These are phyloP conservation scores for Empidonax traillii DNA, from an alignment of 2,113 vertebrate species.

Conservation along the genomic window DNA sequence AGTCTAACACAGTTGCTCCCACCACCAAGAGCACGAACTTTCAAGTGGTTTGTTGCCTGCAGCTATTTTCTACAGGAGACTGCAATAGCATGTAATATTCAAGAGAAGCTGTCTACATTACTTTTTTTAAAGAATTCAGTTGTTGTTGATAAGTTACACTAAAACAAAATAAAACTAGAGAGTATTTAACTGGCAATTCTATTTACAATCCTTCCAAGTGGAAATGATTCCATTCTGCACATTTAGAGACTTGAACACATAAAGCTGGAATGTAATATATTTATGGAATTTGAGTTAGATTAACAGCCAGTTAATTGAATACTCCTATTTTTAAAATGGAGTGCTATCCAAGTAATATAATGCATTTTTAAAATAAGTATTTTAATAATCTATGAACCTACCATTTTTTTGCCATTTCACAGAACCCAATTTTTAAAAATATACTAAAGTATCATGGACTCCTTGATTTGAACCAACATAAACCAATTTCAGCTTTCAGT, in stretches of 20 bases:
- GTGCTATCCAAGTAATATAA: not conserved
- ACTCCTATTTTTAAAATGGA: not conserved
- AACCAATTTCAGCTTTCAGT: not conserved
- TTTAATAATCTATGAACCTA: not conserved
- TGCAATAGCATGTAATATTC: constrained; percentile 9
- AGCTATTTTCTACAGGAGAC: constrained; percentile 31
- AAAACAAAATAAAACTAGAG: not conserved
- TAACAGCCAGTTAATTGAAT: not conserved
- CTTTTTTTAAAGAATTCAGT: not conserved
- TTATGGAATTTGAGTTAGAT: not conserved
- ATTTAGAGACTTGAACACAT: not conserved
- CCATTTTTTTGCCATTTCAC: not conserved
- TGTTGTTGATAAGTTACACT: not conserved
- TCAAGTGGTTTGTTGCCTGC: constrained; percentile 19
- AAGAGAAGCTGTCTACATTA: not conserved
- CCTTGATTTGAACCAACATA: not conserved
- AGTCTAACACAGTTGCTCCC: not conserved
- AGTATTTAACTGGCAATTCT: not conserved
- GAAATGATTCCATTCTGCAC: not conserved
- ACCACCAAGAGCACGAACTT: not conserved
- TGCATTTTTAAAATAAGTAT: not conserved
- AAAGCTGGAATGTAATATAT: not conserved
- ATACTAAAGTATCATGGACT: not conserved
- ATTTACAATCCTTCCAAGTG: constrained; percentile 13
- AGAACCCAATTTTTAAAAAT: fast-evolving